phyloP scores from a whole-genome alignment of 2,888 invertebrate species.

The Saturnia pavonia region DNA sequence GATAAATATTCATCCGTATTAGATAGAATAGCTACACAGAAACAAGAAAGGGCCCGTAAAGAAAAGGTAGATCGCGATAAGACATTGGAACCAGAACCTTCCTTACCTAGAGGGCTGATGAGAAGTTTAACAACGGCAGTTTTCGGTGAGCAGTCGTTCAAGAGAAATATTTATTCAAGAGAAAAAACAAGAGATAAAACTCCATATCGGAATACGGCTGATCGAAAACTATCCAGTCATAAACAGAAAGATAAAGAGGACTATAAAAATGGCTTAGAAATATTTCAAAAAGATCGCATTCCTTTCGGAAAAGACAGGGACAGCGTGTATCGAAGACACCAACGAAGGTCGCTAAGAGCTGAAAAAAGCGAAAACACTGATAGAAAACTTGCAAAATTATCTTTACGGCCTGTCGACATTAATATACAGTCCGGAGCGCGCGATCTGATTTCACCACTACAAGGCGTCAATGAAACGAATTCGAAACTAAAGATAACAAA shows the following conservation, averaged over 20 bases:
- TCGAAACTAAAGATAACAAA: slow-evolving; percentile 51
- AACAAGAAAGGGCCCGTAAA: slow-evolving; percentile 76
- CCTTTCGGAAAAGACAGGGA: slow-evolving; percentile 75
- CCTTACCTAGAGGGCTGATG: slow-evolving; percentile 76
- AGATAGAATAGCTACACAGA: slow-evolving; percentile 85
- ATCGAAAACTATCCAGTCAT: slow-evolving; percentile 63
- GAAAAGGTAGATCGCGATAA: slow-evolving; percentile 84
- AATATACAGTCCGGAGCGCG: slow-evolving; percentile 70
- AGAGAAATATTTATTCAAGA: slow-evolving; percentile 79
- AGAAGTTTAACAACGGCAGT: slow-evolving; percentile 89
- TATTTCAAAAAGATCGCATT: slow-evolving; percentile 53
- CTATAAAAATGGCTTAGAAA: slow-evolving; percentile 66
- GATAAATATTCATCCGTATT: slow-evolving; percentile 90
- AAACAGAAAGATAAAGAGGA: slow-evolving; percentile 65
- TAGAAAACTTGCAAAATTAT: slow-evolving; percentile 68
- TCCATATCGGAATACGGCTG: slow-evolving; percentile 80
- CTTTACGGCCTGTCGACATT: slow-evolving; percentile 80
- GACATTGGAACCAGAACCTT: slow-evolving; percentile 84
- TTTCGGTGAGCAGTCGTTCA: slow-evolving; percentile 84
- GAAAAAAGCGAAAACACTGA: slow-evolving; percentile 85
- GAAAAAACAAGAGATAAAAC: slow-evolving; percentile 84
- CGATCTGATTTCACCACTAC: slow-evolving; percentile 79
- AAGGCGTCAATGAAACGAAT: slow-evolving; percentile 61
- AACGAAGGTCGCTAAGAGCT: slow-evolving; percentile 81
- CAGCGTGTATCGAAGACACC: slow-evolving; percentile 75